Percentiles rank a stretch among this genome's conserved stretches.
These are phyloP conservation scores for Brachionus manjavacas DNA, from an alignment of 1,140 invertebrate species.

Conservation along the genomic window DNA sequence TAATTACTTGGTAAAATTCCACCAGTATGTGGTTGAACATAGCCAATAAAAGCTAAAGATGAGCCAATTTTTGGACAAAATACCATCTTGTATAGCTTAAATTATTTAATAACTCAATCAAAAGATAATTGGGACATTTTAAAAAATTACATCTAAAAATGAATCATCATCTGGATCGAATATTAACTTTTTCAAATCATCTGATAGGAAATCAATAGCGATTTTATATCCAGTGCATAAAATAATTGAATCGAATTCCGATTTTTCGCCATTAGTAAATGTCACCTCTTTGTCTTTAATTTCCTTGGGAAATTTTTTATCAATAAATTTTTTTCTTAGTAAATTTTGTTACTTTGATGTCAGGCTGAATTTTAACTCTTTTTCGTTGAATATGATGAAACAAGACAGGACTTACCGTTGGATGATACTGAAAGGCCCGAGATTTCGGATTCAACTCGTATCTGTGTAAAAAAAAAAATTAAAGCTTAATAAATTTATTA, in stretches of 20 bases:
- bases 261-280: not conserved
- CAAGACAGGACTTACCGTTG: conserved; percentile 52
- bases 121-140: conserved; percentile 10
- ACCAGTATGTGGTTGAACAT: conserved; percentile 54
- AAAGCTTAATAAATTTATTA: not conserved
- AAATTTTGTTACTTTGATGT: conserved; percentile 47
- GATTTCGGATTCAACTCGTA: conserved; percentile 55
- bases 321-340: not conserved
- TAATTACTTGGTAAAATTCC: conserved; percentile 49
- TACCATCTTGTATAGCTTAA: conserved; percentile 53
- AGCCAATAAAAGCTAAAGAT: conserved; percentile 52
- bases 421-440: conserved; percentile 51
- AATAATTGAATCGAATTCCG: not conserved
- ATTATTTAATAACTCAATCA: not conserved
- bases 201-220: not conserved
- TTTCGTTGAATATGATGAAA: conserved; percentile 53
- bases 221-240: conserved; percentile 36
- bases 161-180: conserved; percentile 8
- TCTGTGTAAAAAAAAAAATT: conserved; percentile 44
- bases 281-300: not conserved
- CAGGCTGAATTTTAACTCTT: conserved; percentile 49
- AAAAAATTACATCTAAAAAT: conserved; percentile 17
- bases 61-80: conserved; percentile 50
- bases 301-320: not conserved
- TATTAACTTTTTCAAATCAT: conserved; percentile 1